A percentile compares a stretch with the other conserved stretches of the same genome.
These are phyloP conservation scores for Zaprionus lineosus DNA, from an alignment of 2,888 invertebrate species.

Conservation along the genomic window DNA sequence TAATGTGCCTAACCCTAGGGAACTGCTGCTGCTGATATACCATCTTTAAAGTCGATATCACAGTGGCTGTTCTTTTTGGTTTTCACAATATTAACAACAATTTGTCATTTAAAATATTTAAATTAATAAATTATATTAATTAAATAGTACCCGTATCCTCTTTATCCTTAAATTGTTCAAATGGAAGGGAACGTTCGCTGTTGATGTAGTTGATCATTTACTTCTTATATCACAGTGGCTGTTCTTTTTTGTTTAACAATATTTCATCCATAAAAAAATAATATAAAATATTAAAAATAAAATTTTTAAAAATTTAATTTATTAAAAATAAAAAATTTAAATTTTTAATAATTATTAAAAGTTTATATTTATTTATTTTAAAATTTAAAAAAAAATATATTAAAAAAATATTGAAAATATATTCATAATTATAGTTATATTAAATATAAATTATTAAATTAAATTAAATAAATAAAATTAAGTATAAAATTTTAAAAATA, in stretches of 20 bases:
- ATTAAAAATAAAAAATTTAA: too few species aligned
- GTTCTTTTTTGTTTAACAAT: slow-evolving; percentile 81
- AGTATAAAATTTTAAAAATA: too few species aligned
- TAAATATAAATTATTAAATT: too few species aligned
- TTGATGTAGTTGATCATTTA: slow-evolving; percentile 60
- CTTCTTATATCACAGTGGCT: slow-evolving; percentile 82
- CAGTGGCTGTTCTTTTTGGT: slow-evolving; percentile 82
- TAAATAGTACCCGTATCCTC: slow-evolving; percentile 7
- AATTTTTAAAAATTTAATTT: too few species aligned
- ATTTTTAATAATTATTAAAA: not conserved
- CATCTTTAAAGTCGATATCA: slow-evolving; percentile 64
- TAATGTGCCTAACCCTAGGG: slow-evolving; percentile 65
- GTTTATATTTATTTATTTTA: too few species aligned
- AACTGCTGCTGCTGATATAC: slow-evolving; percentile 79
- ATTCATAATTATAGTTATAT: too few species aligned
- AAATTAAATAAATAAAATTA: too few species aligned
- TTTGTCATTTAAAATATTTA: slow-evolving; percentile 20
- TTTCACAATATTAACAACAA: slow-evolving; percentile 53
- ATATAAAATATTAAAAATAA: not conserved
- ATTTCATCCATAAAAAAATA: slow-evolving; percentile 30
- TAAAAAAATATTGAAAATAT: too few species aligned
- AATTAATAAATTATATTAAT: slow-evolving; percentile 4
- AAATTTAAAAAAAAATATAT: too few species aligned
- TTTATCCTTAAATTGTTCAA: slow-evolving; percentile 57
- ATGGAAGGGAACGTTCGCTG: slow-evolving; percentile 73